Percentiles rank a stretch among this genome's conserved stretches.
Evolutionary conservation across 2,888 invertebrate genomes (phyloP).

Genomic region (Megalurothrips usitatus): DNA sequence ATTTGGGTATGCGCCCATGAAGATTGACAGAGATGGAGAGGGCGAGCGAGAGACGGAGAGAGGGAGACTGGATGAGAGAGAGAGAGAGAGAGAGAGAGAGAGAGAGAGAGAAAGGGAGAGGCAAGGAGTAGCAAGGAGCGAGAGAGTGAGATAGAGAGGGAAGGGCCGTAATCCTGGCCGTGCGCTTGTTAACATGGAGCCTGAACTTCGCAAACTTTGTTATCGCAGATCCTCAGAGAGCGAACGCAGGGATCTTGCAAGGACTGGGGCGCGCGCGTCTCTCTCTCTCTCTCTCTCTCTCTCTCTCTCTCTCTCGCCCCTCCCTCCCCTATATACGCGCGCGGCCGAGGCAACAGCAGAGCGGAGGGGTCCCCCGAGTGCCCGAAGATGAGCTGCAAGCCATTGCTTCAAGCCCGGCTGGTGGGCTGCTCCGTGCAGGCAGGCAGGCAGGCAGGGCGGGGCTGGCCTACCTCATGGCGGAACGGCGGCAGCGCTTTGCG

Average conservation of each 20-base stretch:
- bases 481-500: no score
- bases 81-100: no score
- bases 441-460: not conserved
- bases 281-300: no score
- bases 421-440: no score
- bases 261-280: no score
- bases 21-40: no score
- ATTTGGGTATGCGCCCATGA: not conserved
- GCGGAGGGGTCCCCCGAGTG: no score
- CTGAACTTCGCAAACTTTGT: conserved; percentile 25
- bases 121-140: not conserved
- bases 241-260: not conserved
- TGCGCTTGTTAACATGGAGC: conserved; percentile 17
- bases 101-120: not conserved
- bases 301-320: no score
- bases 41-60: no score
- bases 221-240: conserved; percentile 12
- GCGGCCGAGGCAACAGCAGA: no score
- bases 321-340: no score
- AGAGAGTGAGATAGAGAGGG: not conserved
- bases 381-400: not conserved
- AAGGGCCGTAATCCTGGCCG: conserved; percentile 5
- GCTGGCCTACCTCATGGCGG: not conserved
- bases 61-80: no score
- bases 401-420: not conserved